These are phyloP conservation scores for Triops cancriformis DNA, from an alignment of 1,140 invertebrate species.

Conservation along the genomic window DNA sequence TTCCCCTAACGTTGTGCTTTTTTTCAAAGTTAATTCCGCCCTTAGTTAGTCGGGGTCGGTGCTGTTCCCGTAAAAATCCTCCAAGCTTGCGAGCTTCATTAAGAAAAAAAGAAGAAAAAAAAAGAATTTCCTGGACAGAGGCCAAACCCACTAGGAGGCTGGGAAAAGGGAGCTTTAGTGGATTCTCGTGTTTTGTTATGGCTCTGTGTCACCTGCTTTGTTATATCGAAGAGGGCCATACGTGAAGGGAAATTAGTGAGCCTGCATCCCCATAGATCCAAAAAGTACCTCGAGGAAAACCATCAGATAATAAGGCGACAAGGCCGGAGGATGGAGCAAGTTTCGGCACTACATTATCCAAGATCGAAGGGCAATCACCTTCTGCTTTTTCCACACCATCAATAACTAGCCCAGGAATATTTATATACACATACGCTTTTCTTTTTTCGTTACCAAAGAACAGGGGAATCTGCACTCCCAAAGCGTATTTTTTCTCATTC, in stretches of 20 bases:
- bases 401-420: not conserved
- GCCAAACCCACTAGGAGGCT: not conserved
- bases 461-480: not conserved
- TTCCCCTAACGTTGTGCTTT: not conserved
- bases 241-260: constrained; percentile 4
- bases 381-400: not conserved
- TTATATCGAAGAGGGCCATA: not conserved
- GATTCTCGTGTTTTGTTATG: constrained; percentile 5
- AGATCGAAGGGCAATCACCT: not conserved
- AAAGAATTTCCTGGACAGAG: not conserved
- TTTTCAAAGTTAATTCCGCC: not conserved
- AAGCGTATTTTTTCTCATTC: not conserved
- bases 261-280: not conserved
- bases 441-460: not conserved
- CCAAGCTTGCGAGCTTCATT: not conserved
- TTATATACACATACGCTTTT: not conserved
- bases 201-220: not conserved
- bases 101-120: not conserved
- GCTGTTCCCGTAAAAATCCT: not conserved
- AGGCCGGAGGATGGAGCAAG: not conserved
- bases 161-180: not conserved
- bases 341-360: not conserved
- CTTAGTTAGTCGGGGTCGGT: not conserved
- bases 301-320: constrained; percentile 10
- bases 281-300: not conserved